Evolutionary conservation across 2,888 invertebrate species (phyloP).

Genomic region (Orgyia antiqua): DNA sequence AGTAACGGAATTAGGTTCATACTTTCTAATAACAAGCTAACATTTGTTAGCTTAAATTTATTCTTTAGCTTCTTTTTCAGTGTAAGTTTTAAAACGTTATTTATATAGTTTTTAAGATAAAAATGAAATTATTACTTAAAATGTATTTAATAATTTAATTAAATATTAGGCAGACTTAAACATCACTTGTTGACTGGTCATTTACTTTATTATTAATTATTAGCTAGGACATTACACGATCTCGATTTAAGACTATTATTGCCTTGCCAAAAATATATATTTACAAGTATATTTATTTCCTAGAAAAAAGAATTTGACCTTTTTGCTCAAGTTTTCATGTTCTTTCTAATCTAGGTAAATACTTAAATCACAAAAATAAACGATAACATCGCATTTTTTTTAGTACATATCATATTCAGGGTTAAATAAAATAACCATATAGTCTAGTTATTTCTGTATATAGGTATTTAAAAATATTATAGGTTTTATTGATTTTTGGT

Average conservation of each 20-base stretch:
- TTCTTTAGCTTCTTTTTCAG: no score
- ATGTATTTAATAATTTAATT: slow-evolving; percentile 39
- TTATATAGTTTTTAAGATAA: no score
- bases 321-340: slow-evolving; percentile 49
- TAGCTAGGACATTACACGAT: slow-evolving; percentile 62
- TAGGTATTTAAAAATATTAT: no score
- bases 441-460: no score
- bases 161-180: slow-evolving; percentile 26
- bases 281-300: slow-evolving; percentile 4
- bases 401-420: no score
- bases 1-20: no score
- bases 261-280: slow-evolving; percentile 65
- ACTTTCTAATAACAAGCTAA: no score
- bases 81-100: no score
- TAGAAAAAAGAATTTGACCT: slow-evolving; percentile 16
- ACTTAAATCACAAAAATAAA: slow-evolving; percentile 9
- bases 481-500: no score
- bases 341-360: slow-evolving; percentile 28
- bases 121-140: slow-evolving; percentile 30
- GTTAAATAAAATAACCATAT: no score
- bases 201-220: slow-evolving; percentile 18
- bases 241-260: slow-evolving; percentile 60
- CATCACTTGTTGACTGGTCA: slow-evolving; percentile 64
- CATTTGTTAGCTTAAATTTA: no score
- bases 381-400: no score